phyloP scores from a whole-genome alignment of 1,140 invertebrate species.

The Hyposmocoma kahamanoa region DNA sequence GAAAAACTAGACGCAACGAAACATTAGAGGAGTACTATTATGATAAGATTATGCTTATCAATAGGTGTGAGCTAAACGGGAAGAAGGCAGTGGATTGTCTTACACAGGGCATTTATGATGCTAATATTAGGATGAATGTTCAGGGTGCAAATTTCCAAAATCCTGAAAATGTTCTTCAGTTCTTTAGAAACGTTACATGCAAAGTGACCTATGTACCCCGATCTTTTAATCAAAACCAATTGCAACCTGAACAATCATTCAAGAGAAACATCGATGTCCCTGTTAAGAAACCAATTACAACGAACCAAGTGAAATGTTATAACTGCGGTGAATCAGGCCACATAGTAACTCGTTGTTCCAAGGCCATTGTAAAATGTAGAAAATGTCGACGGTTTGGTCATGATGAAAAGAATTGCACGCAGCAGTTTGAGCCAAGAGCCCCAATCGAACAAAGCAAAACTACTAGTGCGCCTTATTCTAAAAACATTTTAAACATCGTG shows the following conservation, averaged over 20 bases:
- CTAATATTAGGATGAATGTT: slow-evolving; percentile 6
- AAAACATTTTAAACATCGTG: background rate
- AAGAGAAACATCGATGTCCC: background rate
- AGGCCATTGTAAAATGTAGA: background rate
- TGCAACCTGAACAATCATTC: background rate
- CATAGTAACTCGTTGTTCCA: background rate
- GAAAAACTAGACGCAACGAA: slow-evolving; percentile 5
- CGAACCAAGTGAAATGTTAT: background rate
- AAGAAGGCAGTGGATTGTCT: slow-evolving; percentile 4
- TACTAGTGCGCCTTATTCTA: background rate
- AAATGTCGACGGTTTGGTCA: background rate
- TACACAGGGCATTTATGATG: slow-evolving; percentile 3
- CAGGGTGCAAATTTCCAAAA: slow-evolving; percentile 1
- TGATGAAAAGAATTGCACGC: background rate
- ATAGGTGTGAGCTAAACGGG: slow-evolving; percentile 5
- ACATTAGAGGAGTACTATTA: slow-evolving; percentile 9
- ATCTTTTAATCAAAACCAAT: background rate
- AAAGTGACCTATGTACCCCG: background rate
- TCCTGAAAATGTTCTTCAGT: slow-evolving; percentile 4
- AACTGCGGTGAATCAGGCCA: background rate
- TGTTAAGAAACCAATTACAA: background rate
- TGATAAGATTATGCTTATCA: slow-evolving; percentile 6
- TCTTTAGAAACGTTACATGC: slow-evolving; percentile 4
- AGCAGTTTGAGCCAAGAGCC: background rate
- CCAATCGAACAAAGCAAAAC: background rate